Evolutionary conservation across 2,113 vertebrate species (phyloP).

Genomic region (Butorides virescens): DNA sequence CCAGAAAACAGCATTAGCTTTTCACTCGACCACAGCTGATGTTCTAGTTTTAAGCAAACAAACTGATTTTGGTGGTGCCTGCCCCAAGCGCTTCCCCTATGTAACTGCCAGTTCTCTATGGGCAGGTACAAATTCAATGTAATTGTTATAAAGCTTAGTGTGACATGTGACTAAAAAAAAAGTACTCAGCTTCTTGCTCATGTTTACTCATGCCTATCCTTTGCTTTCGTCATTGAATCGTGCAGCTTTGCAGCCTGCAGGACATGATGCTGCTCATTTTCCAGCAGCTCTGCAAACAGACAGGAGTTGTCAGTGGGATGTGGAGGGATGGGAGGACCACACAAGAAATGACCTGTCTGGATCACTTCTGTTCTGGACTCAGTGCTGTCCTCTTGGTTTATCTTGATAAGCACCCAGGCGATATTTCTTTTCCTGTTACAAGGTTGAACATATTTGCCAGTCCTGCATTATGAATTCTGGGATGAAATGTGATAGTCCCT

Average conservation of each 20-base stretch:
- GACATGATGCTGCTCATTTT: not conserved
- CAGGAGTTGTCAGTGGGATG: not conserved
- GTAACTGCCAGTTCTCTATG: not conserved
- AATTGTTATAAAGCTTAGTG: not conserved
- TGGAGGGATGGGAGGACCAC: not conserved
- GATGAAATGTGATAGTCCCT: not conserved
- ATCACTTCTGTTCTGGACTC: not conserved
- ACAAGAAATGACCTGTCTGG: not conserved
- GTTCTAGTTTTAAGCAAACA: not conserved
- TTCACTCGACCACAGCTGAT: not conserved
- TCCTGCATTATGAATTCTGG: not conserved
- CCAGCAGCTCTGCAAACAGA: not conserved
- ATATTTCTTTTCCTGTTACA: not conserved
- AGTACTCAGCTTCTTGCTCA: accelerated
- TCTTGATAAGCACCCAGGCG: not conserved
- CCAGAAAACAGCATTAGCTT: not conserved
- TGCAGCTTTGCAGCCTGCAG: not conserved
- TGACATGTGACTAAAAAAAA: not conserved
- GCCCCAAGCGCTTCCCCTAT: not conserved
- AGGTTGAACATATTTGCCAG: not conserved
- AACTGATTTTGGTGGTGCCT: not conserved
- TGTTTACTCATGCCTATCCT: not conserved
- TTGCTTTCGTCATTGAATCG: not conserved
- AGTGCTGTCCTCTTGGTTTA: not conserved
- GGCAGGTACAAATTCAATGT: not conserved